Evolutionary conservation across 2,113 vertebrate genomes (phyloP).

Genomic region (Cyrtonyx montezumae): DNA sequence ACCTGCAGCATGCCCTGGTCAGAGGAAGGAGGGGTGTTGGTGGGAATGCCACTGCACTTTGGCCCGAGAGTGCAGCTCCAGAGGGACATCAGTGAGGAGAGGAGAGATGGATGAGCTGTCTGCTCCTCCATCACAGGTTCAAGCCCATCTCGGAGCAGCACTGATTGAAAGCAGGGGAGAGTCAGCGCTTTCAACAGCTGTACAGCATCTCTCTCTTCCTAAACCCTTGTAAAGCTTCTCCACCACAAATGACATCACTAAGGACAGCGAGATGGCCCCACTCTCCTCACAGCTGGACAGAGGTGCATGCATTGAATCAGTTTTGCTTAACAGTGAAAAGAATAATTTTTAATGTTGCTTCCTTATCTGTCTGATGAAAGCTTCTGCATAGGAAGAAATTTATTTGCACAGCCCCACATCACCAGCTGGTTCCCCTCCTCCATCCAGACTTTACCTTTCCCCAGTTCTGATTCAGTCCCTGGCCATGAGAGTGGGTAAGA

Average conservation of each 20-base stretch:
- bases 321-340: neutral
- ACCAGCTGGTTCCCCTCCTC: neutral
- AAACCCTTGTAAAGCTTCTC: neutral
- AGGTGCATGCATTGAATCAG: accelerated
- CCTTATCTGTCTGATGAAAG: neutral
- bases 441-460: neutral
- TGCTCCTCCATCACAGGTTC: neutral
- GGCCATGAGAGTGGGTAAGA: neutral
- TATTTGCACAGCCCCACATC: neutral
- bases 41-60: neutral
- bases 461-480: neutral
- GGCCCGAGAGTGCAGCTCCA: neutral
- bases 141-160: neutral
- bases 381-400: neutral
- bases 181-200: neutral
- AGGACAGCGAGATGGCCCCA: neutral
- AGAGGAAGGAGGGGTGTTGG: accelerated
- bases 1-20: neutral
- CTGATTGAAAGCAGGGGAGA: neutral
- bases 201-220: neutral
- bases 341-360: neutral
- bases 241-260: neutral
- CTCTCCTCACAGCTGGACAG: neutral
- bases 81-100: neutral
- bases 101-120: neutral